Evolutionary conservation across 2,888 invertebrate genomes (phyloP), one percentile per base, ranked within the genome.

Genomic region (Ectobius pallidus): DNA sequence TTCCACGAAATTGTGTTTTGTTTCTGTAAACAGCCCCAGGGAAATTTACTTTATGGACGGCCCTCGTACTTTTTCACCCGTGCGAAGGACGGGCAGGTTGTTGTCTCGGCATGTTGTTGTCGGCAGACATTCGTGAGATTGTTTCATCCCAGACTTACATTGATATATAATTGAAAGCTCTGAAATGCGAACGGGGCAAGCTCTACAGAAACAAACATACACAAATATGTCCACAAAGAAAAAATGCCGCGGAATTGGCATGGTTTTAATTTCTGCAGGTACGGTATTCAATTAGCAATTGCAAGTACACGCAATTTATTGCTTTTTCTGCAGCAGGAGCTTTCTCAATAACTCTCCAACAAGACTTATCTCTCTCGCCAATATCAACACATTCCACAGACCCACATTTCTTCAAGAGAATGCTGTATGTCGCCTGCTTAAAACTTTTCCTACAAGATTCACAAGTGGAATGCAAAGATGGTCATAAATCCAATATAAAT

Each of bases 341-440:
- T 46, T 46, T n/a, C 18, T 9, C 46, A n/a, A 18, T 46, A 46
- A 1, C 3, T 46, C 18, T 46, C 6, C n/a, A 9, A 4, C 18
- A 46, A 9, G 18, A 7, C 46, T 18, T 46, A 3, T 20, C 46
- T 46, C 20, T 46, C 7, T 46, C 3, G 18, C 46, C n/a, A 46
- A n/a, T 46, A 46, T 46, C 6, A 46, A 46, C n/a, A 46, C 52
- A 25, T 52, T 52, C 52, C 52, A 52, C 4, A 52, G 25, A 52
- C 52, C 52, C 52, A 52, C 52, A 52, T 52, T 52, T 52, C 25
- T 52, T 14, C 25, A n/a, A n/a, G n/a, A n/a, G n/a, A n/a, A n/a
- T n/a, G n/a, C n/a, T n/a, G n/a, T n/a, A n/a, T n/a, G n/a, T n/a
- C n/a, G n/a, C n/a, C n/a, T n/a, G n/a, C n/a, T n/a, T n/a, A n/a